Base-by-base conservation (phyloP, 2,113 vertebrate species). In the Pipra filicauda region DNA sequence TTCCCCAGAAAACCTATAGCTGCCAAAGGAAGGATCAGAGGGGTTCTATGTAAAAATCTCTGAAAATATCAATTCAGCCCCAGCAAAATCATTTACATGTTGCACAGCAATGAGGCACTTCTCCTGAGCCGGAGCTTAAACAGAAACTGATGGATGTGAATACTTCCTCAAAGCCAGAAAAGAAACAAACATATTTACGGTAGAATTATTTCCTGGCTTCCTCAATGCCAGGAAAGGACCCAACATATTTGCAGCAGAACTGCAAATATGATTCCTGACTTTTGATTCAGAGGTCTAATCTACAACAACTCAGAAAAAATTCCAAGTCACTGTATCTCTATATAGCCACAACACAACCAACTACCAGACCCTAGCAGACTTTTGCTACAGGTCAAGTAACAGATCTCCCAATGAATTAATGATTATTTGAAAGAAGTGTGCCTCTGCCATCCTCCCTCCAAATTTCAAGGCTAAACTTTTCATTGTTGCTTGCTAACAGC, bases 401-500 rank as follows among this genome's bases (percentile, higher is more conserved):
- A 70, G 41, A n/a, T 48, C 23, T 49, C 12, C 11, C 35, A 65
- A 66, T 61, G 24, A 88, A 75, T 71, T 75, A 2, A n/a, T 30
- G 21, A 84, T 4, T 18, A 37, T 44, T 85, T 65, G 17, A 72
- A 88, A 75, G 23, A 64, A 82, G 21, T 16, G 10, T 57, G 20
- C 15, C 11, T 82, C 33, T 41, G 8, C 15, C 5, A 22, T 6
- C 1, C 2, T 2, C 6, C 2, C 21, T 57, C 17, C 12, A 27
- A 24, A 4, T 58, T 72, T 54, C 5, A 37, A 73, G 44, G 15
- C 17, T 41, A 37, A 78, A 79, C 55, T 75, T 91, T n/a, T 65
- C 88, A 76, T n/a, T 73, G 31, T 23, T 88, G 39, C 20, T 73
- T 90, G 37, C 54, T 72, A 82, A 72, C 44, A 88, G 58, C 28